Percentiles rank a stretch among this genome's conserved stretches.
phyloP scores from a whole-genome alignment of 1,140 invertebrate genomes.

The Sarcophaga peregrina region DNA sequence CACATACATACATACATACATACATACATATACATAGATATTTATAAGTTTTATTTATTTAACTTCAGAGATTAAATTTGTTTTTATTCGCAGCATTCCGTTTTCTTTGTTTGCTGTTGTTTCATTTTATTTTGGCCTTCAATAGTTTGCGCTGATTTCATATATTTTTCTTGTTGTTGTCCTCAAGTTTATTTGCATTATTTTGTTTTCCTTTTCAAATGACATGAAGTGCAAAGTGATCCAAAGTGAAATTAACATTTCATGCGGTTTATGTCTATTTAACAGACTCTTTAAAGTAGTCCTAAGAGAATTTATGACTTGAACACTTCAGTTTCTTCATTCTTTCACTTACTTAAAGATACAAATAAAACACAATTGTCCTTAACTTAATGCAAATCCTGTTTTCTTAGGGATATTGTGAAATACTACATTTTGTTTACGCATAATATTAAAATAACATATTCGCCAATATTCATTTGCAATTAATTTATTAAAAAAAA shows the following conservation, averaged over 20 bases:
- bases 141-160: background rate
- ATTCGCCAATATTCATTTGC: too few relatives aligned
- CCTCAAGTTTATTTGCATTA: background rate
- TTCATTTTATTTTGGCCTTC: background rate
- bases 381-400: too few relatives aligned
- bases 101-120: background rate
- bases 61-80: conserved; percentile 9
- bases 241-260: conserved; percentile 7
- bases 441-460: too few relatives aligned
- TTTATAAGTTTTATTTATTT: background rate
- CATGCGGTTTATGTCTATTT: background rate
- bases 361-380: too few relatives aligned
- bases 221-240: background rate
- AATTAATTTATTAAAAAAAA: too few relatives aligned
- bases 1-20: too few relatives aligned
- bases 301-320: background rate
- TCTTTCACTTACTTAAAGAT: too few relatives aligned
- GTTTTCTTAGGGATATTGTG: too few relatives aligned
- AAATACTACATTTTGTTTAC: too few relatives aligned
- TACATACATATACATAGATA: too few relatives aligned
- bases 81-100: too few relatives aligned
- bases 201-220: background rate
- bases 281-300: background rate
- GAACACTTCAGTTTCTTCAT: background rate
- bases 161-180: background rate